A percentile compares a stretch with the other conserved stretches of the same genome.
Conservation (phyloP, 23 tunicate genomes). For the Trididemnum nubilum region DNA sequence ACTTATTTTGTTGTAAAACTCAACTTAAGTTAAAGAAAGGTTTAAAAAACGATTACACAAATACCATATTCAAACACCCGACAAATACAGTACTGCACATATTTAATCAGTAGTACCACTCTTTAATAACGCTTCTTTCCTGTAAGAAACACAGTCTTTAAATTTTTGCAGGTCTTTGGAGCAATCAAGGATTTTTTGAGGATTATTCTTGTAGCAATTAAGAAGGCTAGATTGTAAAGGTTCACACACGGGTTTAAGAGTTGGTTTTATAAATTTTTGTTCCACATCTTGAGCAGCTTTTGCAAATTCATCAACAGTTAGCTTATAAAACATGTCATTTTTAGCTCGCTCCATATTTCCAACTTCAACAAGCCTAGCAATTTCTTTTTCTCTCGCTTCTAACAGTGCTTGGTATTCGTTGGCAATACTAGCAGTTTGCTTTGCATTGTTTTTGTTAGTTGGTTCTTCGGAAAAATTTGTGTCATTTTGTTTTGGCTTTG, state of each 20-base stretch:
- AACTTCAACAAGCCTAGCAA: slow-evolving; percentile 19
- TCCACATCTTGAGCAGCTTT: slow-evolving; percentile 45
- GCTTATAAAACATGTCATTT: slow-evolving; percentile 49
- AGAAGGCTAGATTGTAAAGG: not conserved
- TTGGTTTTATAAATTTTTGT: slow-evolving; percentile 44
- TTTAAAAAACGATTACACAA: too few species aligned
- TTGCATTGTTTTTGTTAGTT: too few species aligned
- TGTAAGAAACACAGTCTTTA: not conserved
- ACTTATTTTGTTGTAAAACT: too few species aligned
- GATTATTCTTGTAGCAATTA: slow-evolving; percentile 9
- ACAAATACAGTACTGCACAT: too few species aligned
- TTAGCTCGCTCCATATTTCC: slow-evolving; percentile 59
- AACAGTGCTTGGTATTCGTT: slow-evolving; percentile 43
- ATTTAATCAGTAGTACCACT: not conserved
- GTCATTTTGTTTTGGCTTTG: too few species aligned
- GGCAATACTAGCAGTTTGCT: too few species aligned
- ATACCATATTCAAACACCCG: too few species aligned
- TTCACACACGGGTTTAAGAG: slow-evolving; percentile 38
- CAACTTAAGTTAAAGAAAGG: too few species aligned
- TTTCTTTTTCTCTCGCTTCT: slow-evolving; percentile 51
- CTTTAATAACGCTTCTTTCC: slow-evolving; percentile 7
- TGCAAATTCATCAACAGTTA: slow-evolving; percentile 46
- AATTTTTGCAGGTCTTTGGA: slow-evolving; percentile 5
- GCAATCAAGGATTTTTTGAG: not conserved
- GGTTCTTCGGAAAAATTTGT: too few species aligned